Evolutionary conservation across 2,113 vertebrate species (phyloP), one percentile per base, ranked within the genome.

Genomic region (Acanthisitta chloris): DNA sequence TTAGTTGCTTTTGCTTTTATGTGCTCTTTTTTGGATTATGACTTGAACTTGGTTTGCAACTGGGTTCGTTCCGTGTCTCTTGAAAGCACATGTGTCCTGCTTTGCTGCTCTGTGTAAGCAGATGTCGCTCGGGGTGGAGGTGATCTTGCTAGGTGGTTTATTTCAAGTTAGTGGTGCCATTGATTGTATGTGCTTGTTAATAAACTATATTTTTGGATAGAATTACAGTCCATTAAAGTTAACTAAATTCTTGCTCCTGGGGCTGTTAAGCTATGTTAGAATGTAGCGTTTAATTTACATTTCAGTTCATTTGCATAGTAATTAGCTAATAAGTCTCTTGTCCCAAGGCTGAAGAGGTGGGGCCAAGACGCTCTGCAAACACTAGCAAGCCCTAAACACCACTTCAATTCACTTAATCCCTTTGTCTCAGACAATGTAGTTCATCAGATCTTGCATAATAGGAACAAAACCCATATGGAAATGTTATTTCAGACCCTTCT

Each of bases 161-260:
- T 91, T 94, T 94, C 40, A 96, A 94, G 43, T 90, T 86, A 96
- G 49, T 43, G 65, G 80, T 90, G 70, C 58, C 6, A 55, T 57
- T 97, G 92, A 70, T 82, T 94, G 79, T 94, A 61, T 64, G 25
- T 87, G 94, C 90, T 81, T 92, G 55, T 94, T 95, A 92, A 90
- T 93, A 97, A 95, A 94, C 78, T 86, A 80, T 95, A 86, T 94
- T 96, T 97, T 92, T 55, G 3, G 67, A 77, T 94, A 91, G 43
- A 91, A 74, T 72, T 90, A 36, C 21, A 4, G 6, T 90, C 49
- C 26, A 77, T 89, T 84, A 36, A 91, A 82, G 28, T 80, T 67
- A 74, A 93, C 81, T 59, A 29, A 95, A 84, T 85, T 86, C 36
- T 62, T 83, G 58, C 76, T 80, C 28, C 40, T 49, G 34, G 76